phyloP scores from a whole-genome alignment of 1,140 invertebrate species.

The Lepidurus packardi region DNA sequence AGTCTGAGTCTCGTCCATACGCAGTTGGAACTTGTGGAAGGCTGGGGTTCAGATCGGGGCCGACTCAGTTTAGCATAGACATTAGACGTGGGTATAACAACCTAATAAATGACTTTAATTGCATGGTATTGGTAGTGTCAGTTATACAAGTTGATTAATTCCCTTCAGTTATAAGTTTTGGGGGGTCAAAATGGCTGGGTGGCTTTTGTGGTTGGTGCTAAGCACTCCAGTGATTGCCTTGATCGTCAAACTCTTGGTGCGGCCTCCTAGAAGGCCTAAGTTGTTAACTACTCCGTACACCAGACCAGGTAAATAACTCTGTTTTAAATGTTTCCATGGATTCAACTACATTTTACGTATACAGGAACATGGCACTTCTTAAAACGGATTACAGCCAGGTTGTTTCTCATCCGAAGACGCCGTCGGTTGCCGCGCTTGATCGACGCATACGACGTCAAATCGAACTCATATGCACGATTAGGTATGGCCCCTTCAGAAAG shows the following conservation, averaged over 20 bases:
- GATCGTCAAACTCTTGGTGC: conserved; percentile 2
- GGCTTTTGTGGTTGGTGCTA: conserved; percentile 23
- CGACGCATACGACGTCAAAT: conserved; percentile 23
- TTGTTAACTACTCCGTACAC: conserved; percentile 31
- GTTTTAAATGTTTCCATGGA: neutral
- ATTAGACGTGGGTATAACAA: too few species aligned
- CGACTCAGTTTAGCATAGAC: too few species aligned
- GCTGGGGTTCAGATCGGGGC: neutral
- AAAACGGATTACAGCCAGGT: conserved; percentile 26
- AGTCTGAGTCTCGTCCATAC: neutral
- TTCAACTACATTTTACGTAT: neutral
- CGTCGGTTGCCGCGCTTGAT: conserved; percentile 26
- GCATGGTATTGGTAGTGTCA: neutral
- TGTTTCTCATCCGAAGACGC: conserved; percentile 28
- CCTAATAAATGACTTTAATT: neutral
- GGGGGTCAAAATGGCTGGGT: conserved; percentile 14
- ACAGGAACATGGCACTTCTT: conserved; percentile 33
- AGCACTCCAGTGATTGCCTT: conserved; percentile 19
- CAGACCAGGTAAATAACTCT: conserved; percentile 26
- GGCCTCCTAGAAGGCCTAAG: conserved; percentile 29
- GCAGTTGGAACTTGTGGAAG: neutral
- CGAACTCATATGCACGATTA: conserved; percentile 19
- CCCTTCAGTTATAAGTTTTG: neutral
- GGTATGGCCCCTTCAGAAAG: conserved; percentile 31
- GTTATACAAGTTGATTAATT: neutral